Conservation (phyloP, 2,888 invertebrate species). For the Noctua janthina region DNA sequence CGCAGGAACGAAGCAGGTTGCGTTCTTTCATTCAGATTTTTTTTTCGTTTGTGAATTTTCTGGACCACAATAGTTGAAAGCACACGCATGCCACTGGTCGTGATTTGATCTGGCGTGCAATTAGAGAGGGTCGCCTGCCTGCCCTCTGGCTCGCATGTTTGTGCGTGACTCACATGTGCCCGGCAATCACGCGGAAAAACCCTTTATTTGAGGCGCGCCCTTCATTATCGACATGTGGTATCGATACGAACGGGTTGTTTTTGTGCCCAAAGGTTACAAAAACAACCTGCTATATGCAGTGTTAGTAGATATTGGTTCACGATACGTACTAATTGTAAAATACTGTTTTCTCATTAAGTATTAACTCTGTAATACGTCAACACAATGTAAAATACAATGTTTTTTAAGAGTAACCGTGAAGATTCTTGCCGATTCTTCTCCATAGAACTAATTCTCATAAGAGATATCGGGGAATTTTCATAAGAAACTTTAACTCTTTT, state of each 20-base stretch:
- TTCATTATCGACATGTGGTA: conserved; percentile 21
- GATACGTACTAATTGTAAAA: not conserved
- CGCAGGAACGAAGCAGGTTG: not conserved
- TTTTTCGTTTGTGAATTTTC: not conserved
- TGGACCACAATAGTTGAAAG: not conserved
- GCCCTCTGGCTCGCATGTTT: conserved; percentile 32
- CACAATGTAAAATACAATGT: not conserved
- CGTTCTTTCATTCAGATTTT: not conserved
- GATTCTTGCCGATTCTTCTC: not conserved
- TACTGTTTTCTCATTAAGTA: not conserved
- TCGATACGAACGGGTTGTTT: conserved; percentile 12
- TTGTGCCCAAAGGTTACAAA: conserved; percentile 9
- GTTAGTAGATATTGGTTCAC: not conserved
- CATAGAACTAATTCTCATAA: not conserved
- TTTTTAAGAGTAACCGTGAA: not conserved
- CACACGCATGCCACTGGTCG: conserved; percentile 9
- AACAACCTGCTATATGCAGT: not conserved
- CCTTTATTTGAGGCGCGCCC: conserved; percentile 38
- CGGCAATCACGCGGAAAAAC: conserved; percentile 51
- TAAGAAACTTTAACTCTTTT: not conserved
- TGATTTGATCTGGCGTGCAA: conserved; percentile 39
- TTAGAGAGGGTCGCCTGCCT: conserved; percentile 33
- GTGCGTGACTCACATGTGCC: conserved; percentile 44
- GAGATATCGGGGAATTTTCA: not conserved
- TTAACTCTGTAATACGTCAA: no score